Percentiles rank a stretch among this genome's conserved stretches.
Evolutionary conservation across 35 echinoderm and acorn worm genomes (phyloP).

Genomic region (Apostichopus parvimensis): DNA sequence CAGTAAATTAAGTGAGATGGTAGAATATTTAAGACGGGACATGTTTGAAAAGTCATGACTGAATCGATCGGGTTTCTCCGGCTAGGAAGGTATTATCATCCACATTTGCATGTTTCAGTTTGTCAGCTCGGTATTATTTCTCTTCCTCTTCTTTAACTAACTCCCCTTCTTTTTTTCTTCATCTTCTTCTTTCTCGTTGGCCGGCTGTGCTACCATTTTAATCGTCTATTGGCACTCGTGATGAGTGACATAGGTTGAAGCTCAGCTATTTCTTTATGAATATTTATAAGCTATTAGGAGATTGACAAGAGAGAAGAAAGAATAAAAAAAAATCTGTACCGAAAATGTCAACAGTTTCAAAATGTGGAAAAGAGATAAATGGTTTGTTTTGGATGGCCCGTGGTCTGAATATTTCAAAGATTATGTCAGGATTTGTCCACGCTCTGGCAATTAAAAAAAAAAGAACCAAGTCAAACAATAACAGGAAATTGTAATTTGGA

Average conservation of each 20-base stretch:
- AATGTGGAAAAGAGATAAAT: conserved; percentile 30
- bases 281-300: conserved; percentile 61
- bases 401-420: conserved; percentile 36
- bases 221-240: conserved; percentile 34
- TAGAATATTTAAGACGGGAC: conserved; percentile 52
- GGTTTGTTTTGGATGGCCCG: conserved; percentile 28
- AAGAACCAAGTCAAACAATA: conserved; percentile 8
- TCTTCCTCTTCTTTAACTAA: not conserved
- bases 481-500: not conserved
- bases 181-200: not conserved
- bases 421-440: not conserved
- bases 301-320: conserved; percentile 41
- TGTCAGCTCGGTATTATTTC: conserved; percentile 45
- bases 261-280: conserved; percentile 49
- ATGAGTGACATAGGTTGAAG: conserved; percentile 45
- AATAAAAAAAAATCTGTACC: conserved; percentile 23
- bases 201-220: conserved; percentile 1
- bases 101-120: conserved; percentile 51
- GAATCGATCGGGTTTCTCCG: conserved; percentile 46
- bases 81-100: conserved; percentile 39
- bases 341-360: conserved; percentile 42
- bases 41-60: conserved; percentile 59
- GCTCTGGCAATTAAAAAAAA: conserved; percentile 1
- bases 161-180: not conserved
- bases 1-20: conserved; percentile 55